These are phyloP conservation scores for Enteromius unitaeniatus DNA, from an alignment of 2,797 vertebrate species.

Conservation along the genomic window DNA sequence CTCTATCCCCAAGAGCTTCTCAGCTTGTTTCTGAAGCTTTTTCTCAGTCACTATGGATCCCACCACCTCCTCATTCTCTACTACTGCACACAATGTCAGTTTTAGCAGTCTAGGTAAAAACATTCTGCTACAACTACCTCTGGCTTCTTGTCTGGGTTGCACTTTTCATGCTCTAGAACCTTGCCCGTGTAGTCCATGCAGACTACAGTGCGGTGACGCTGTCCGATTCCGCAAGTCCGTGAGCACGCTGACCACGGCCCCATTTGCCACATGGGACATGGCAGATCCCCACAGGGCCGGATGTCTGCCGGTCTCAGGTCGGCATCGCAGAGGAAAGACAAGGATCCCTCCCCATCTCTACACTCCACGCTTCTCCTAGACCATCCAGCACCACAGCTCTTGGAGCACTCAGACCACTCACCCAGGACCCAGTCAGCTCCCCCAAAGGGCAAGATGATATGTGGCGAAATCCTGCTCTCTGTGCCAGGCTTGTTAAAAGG, in stretches of 20 bases:
- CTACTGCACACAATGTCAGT: slow-evolving; percentile 17
- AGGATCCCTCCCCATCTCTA: slow-evolving; percentile 79
- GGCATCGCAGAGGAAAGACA: slow-evolving; percentile 80
- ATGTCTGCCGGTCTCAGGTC: slow-evolving; percentile 87
- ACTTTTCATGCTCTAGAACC: slow-evolving; percentile 78
- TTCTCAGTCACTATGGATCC: slow-evolving; percentile 46
- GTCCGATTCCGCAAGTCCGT: slow-evolving; percentile 81
- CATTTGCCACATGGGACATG: slow-evolving; percentile 89
- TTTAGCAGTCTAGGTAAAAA: slow-evolving; percentile 82
- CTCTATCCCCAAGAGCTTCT: slow-evolving; percentile 51
- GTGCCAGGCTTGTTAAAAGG: slow-evolving; percentile 80
- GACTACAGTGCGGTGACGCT: slow-evolving; percentile 78
- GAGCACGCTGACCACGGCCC: slow-evolving; percentile 87
- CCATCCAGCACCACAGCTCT: slow-evolving; percentile 91
- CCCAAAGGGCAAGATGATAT: slow-evolving; percentile 82
- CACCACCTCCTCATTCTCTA: not conserved
- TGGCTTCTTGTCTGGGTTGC: slow-evolving; percentile 76
- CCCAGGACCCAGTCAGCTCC: slow-evolving; percentile 87
- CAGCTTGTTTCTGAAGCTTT: slow-evolving; percentile 64
- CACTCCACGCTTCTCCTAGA: slow-evolving; percentile 90
- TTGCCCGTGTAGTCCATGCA: slow-evolving; percentile 84
- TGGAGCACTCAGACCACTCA: slow-evolving; percentile 93
- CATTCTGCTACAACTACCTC: slow-evolving; percentile 70
- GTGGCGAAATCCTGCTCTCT: slow-evolving; percentile 79
- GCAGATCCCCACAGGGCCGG: slow-evolving; percentile 86